Conservation (phyloP, 2,888 invertebrate genomes). For the Mimas tiliae region DNA sequence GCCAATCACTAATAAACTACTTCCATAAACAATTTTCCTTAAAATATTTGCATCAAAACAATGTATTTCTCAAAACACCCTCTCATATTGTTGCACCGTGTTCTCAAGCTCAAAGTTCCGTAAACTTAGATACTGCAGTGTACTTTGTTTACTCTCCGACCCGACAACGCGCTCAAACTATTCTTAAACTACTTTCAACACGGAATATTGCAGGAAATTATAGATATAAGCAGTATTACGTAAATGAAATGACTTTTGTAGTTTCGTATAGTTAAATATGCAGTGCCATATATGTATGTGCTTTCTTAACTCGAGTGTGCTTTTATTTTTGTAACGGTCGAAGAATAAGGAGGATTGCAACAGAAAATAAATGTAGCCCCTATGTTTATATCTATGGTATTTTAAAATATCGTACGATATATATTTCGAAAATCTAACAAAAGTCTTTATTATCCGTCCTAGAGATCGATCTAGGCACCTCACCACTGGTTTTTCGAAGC, state of each 20-base stretch:
- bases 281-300: neutral
- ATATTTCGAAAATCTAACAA: no score
- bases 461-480: no score
- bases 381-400: no score
- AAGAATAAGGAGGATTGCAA: no score
- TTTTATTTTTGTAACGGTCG: no score
- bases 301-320: neutral
- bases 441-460: no score
- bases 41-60: neutral
- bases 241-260: neutral
- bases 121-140: neutral
- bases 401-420: no score
- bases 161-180: neutral
- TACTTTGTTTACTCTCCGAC: slow-evolving; percentile 10
- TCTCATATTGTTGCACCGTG: slow-evolving; percentile 6
- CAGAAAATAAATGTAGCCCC: no score
- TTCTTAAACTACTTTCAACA: slow-evolving; percentile 18
- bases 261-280: neutral
- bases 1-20: no score
- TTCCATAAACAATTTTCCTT: neutral
- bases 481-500: no score
- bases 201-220: neutral
- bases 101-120: neutral
- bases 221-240: neutral
- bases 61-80: neutral